phyloP scores from a whole-genome alignment of 1,140 invertebrate genomes.

The Drosophila bocqueti region DNA sequence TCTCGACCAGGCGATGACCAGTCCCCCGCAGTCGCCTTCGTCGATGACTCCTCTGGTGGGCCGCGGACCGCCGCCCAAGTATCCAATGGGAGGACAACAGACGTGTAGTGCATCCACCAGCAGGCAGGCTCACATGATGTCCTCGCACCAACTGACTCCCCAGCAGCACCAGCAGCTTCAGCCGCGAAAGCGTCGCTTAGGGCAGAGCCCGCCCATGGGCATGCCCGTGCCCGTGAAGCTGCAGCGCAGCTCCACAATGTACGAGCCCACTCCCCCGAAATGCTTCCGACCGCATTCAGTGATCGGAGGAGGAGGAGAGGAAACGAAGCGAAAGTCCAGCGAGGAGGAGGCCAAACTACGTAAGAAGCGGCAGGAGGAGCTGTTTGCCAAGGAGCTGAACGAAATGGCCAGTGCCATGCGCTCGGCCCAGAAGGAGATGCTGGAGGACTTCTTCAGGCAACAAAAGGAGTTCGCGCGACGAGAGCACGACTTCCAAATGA shows the following conservation, averaged over 20 bases:
- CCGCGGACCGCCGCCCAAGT: conserved; percentile 47
- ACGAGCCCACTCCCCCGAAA: conserved; percentile 3
- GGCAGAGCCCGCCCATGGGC: conserved; percentile 6
- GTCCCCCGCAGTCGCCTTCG: conserved; percentile 66
- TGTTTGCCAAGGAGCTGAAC: conserved; percentile 61
- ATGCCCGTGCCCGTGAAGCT: conserved; percentile 64
- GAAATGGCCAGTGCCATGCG: conserved; percentile 65
- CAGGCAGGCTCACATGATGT: conserved; percentile 54
- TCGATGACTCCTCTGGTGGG: conserved; percentile 17
- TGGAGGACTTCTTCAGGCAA: conserved; percentile 70
- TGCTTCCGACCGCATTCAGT: not conserved
- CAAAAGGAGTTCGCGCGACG: conserved; percentile 69
- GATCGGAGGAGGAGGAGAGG: not conserved
- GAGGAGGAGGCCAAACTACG: conserved; percentile 45
- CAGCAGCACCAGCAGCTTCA: conserved; percentile 42
- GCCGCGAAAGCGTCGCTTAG: conserved; percentile 55
- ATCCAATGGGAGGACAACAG: conserved; percentile 19
- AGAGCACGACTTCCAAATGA: conserved; percentile 77
- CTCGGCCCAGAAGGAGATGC: conserved; percentile 65
- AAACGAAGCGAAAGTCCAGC: conserved; percentile 16
- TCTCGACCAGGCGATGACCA: conserved; percentile 53
- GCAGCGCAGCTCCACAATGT: conserved; percentile 53
- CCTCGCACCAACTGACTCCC: conserved; percentile 36
- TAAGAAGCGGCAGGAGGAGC: conserved; percentile 46
- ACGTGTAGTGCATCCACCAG: conserved; percentile 49